Percentiles rank a stretch among this genome's conserved stretches.
These are phyloP conservation scores for Danio jaintianensis DNA, from an alignment of 2,797 vertebrate genomes.

Conservation along the genomic window DNA sequence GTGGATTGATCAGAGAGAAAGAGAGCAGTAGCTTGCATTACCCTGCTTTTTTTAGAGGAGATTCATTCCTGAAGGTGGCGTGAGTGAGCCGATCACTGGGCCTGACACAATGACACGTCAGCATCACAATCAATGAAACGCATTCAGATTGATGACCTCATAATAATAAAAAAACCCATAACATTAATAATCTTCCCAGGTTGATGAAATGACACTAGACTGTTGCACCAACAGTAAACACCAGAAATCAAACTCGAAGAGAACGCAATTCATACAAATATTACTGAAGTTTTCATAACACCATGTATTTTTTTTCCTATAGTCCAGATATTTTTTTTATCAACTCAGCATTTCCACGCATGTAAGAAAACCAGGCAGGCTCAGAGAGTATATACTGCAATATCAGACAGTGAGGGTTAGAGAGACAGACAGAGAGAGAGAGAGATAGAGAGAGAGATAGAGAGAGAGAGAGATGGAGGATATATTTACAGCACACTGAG, in stretches of 20 bases:
- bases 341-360: slow-evolving; percentile 76
- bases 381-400: slow-evolving; percentile 78
- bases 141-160: slow-evolving; percentile 30
- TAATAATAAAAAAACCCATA: slow-evolving; percentile 45
- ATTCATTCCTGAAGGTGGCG: slow-evolving; percentile 54
- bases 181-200: slow-evolving; percentile 57
- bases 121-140: slow-evolving; percentile 28
- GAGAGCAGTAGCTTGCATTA: slow-evolving; percentile 53
- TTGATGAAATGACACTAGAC: slow-evolving; percentile 71
- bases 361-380: slow-evolving; percentile 84
- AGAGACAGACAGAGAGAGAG: slow-evolving; percentile 49
- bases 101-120: slow-evolving; percentile 42
- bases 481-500: slow-evolving; percentile 85
- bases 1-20: slow-evolving; percentile 35
- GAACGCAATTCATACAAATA: slow-evolving; percentile 73
- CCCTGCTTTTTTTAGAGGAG: slow-evolving; percentile 61
- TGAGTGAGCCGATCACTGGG: slow-evolving; percentile 21
- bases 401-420: slow-evolving; percentile 72
- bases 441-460: slow-evolving; percentile 45
- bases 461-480: slow-evolving; percentile 53
- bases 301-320: slow-evolving; percentile 53
- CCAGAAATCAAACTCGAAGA: slow-evolving; percentile 63
- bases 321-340: slow-evolving; percentile 69
- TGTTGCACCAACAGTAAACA: slow-evolving; percentile 75
- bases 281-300: slow-evolving; percentile 76